These are phyloP conservation scores for Chalcosyrphus nemorum DNA, from an alignment of 2,888 invertebrate species.

Conservation along the genomic window DNA sequence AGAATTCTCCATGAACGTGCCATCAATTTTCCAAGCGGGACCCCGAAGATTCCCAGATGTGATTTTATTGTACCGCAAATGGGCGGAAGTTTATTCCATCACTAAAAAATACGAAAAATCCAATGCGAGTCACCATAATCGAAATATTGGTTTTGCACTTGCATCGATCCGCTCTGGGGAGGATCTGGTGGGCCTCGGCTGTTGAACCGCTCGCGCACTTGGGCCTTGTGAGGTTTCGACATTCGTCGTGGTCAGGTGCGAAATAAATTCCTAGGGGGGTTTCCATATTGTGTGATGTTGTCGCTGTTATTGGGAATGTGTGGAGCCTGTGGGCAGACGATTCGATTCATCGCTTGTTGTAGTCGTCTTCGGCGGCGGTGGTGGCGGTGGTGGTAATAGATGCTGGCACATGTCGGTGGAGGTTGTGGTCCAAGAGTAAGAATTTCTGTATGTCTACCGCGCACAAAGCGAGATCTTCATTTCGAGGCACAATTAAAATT, in stretches of 20 bases:
- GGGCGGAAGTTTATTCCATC: conserved; percentile 72
- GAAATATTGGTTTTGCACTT: conserved; percentile 71
- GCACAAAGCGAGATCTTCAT: conserved; percentile 68
- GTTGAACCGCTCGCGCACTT: conserved; percentile 1
- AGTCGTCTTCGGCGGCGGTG: conserved; percentile 12
- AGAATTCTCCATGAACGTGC: conserved; percentile 69
- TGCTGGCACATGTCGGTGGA: conserved; percentile 10
- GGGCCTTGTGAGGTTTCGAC: conserved; percentile 49
- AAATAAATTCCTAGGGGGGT: conserved; percentile 73
- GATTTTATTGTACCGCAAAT: conserved; percentile 74
- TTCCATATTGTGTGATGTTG: conserved; percentile 33
- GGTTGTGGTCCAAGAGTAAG: conserved; percentile 44
- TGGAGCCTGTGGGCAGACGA: conserved; percentile 36
- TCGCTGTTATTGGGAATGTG: conserved; percentile 36
- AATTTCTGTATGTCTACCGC: conserved; percentile 41
- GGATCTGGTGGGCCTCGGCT: conserved; percentile 13
- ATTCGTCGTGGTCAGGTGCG: conserved; percentile 74
- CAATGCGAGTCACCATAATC: conserved; percentile 73
- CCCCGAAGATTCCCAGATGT: conserved; percentile 72
- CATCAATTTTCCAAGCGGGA: conserved; percentile 69
- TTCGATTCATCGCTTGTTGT: too few relatives aligned
- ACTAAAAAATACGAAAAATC: conserved; percentile 52
- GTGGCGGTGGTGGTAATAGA: too few relatives aligned
- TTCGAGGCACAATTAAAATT: conserved; percentile 74
- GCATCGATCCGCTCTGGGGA: conserved; percentile 41